Evolutionary conservation across 1,140 invertebrate genomes (phyloP).

Genomic region (Cephus cinctus): DNA sequence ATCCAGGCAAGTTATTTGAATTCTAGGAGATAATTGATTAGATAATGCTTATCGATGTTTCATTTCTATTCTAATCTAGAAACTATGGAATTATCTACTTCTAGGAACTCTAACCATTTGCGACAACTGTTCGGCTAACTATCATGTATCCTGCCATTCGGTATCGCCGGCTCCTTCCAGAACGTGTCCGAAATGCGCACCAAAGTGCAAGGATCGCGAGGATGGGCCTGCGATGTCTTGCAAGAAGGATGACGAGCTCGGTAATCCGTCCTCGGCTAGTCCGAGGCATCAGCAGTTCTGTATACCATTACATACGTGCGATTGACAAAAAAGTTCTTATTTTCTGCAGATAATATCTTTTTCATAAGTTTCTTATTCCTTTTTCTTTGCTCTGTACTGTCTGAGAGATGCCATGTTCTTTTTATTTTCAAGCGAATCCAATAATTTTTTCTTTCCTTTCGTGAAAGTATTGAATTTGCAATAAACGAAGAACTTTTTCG

Average conservation of each 20-base stretch:
- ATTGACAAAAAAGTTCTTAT: constrained; percentile 45
- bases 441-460: not conserved
- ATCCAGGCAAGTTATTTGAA: constrained; percentile 42
- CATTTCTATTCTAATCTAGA: constrained; percentile 22
- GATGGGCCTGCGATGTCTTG: constrained; percentile 11
- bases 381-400: not conserved
- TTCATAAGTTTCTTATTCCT: not conserved
- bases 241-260: constrained; percentile 39
- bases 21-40: constrained; percentile 8
- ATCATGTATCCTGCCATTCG: constrained; percentile 57
- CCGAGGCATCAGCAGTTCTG: constrained; percentile 14
- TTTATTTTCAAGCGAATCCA: not conserved
- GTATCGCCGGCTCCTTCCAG: constrained; percentile 34
- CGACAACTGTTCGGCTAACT: constrained; percentile 54
- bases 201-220: constrained; percentile 15
- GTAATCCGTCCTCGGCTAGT: constrained; percentile 34
- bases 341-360: constrained; percentile 28
- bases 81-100: constrained; percentile 15
- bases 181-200: constrained; percentile 43
- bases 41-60: not conserved
- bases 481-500: constrained; percentile 38
- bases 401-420: not conserved
- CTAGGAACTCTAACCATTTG: constrained; percentile 52
- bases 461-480: constrained; percentile 18
- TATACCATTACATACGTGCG: constrained; percentile 27